Conservation (phyloP, 2,888 invertebrate genomes). For the Minunthozetes semirufus region DNA sequence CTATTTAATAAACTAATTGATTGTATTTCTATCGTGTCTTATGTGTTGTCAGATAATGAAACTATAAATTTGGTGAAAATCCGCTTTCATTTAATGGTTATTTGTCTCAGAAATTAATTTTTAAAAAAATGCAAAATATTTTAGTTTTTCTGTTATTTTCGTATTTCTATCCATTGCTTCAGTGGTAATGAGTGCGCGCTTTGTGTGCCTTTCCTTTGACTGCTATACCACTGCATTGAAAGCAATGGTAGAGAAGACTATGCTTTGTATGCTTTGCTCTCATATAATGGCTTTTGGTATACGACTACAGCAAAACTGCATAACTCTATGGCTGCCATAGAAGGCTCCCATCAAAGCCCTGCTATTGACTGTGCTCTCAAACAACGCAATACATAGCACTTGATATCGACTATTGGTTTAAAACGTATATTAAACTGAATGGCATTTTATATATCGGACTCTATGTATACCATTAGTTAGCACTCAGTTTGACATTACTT, state of each 20-base stretch:
- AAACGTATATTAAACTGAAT: constrained; percentile 3
- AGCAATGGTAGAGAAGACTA: neutral
- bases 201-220: neutral
- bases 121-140: neutral
- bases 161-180: neutral
- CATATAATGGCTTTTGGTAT: neutral
- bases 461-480: neutral
- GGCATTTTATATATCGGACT: constrained; percentile 9
- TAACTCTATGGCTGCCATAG: neutral
- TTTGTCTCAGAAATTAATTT: neutral
- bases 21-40: neutral
- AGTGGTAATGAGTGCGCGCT: constrained; percentile 11
- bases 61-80: neutral
- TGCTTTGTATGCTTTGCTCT: neutral
- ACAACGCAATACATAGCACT: constrained; percentile 1
- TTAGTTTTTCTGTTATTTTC: neutral
- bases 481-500: neutral
- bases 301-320: neutral
- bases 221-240: neutral
- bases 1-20: neutral
- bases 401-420: neutral
- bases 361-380: neutral
- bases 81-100: neutral
- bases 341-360: neutral
- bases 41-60: neutral